These are phyloP conservation scores for Camponotus fellah DNA, from an alignment of 2,888 invertebrate species.

Conservation along the genomic window DNA sequence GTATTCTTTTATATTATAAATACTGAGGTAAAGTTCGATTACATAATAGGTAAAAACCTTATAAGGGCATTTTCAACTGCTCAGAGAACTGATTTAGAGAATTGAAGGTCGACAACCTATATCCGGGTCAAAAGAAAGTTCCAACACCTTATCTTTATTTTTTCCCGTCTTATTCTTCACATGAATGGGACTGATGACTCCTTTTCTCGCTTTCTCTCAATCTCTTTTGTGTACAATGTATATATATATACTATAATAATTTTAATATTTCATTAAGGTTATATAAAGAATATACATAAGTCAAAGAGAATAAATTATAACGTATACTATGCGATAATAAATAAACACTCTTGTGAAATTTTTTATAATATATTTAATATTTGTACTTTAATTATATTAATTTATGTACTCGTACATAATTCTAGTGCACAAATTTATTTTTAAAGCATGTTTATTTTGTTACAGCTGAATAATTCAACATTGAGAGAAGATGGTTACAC, in stretches of 20 bases:
- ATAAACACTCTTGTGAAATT: neutral
- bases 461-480: constrained; percentile 20
- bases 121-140: constrained; percentile 25
- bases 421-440: neutral
- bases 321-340: neutral
- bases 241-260: neutral
- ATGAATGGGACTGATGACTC: neutral
- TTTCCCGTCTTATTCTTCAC: constrained; percentile 23
- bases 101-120: constrained; percentile 49
- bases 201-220: constrained; percentile 39
- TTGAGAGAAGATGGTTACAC: neutral
- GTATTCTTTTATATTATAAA: neutral
- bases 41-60: neutral
- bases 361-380: neutral
- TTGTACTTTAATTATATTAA: neutral
- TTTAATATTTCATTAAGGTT: neutral
- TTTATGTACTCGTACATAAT: constrained; percentile 5
- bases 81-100: neutral
- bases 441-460: neutral
- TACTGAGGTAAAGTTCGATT: neutral
- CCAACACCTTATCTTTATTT: constrained; percentile 42
- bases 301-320: neutral
- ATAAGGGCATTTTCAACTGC: neutral
- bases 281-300: neutral
- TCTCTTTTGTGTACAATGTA: neutral